Evolutionary conservation across 2,113 vertebrate species (phyloP), one percentile per base, ranked within the genome.

Genomic region (Leucopsar rothschildi): DNA sequence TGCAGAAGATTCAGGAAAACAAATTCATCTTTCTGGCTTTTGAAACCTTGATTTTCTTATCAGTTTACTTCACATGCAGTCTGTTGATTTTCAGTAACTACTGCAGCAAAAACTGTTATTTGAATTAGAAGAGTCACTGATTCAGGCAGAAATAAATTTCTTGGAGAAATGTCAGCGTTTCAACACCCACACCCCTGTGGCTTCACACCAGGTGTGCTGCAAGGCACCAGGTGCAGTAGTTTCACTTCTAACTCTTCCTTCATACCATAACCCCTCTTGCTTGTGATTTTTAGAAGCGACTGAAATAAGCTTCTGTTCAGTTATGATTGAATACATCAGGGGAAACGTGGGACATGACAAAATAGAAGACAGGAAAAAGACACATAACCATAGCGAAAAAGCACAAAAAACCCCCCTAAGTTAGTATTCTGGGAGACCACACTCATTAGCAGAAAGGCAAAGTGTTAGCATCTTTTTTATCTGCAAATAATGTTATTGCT

Each of bases 11-110:
- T 97, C 78, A 81, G 57, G 37, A 83, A 73, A 92, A 52, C 3
- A 1, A 53, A 27, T 52, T 47, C 37, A 56, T 91, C 76, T 85
- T 44, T 64, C 57, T 84, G 42, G 22, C 33, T 91, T 95, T 83
- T 57, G n/a, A 88, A 88, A 77, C 55, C 96, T 90, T 70, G 25
- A 8, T 83, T 94, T 92, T 76, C 55, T 84, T 92, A 92, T 37
- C 81, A 35, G 39, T 83, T 96, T 92, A 47, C 82, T 94, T 72
- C 27, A 21, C 12, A 29, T 20, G 4, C 37, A 88, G 47, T 25
- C 28, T 52, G 18, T 10, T 80, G 29, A 66, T 93, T 95, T 94
- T 52, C 77, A 83, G 42, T 44, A 81, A 56, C 49, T 45, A 52
- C 49, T 39, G 21, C 37, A 81, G 35, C 23, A 59, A 29, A 72